Evolutionary conservation across 1,140 invertebrate genomes (phyloP).

Genomic region (Platyura marginata): DNA sequence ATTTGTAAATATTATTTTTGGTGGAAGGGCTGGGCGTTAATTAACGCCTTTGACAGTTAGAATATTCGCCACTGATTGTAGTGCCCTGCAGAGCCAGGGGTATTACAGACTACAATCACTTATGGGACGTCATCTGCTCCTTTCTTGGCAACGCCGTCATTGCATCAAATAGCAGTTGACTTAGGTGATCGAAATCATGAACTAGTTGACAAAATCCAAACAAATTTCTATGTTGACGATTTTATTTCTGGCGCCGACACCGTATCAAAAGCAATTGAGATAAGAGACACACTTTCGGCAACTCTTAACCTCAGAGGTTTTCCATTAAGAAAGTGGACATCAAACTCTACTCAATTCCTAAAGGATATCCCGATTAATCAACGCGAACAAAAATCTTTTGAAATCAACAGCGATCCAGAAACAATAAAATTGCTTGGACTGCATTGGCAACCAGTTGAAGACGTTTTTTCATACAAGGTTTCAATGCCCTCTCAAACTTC

Average conservation of each 20-base stretch:
- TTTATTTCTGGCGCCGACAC: slow-evolving; percentile 18
- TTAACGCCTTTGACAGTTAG: no score
- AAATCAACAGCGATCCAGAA: not conserved
- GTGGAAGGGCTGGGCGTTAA: no score
- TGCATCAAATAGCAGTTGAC: slow-evolving; percentile 13
- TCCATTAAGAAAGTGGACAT: slow-evolving; percentile 4
- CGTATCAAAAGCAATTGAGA: slow-evolving; percentile 2
- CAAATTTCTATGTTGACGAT: slow-evolving; percentile 29
- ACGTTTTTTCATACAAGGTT: not conserved
- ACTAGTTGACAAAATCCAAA: slow-evolving; percentile 11
- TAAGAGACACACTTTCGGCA: not conserved
- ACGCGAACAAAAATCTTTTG: not conserved
- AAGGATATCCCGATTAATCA: slow-evolving; percentile 1
- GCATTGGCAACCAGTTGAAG: not conserved
- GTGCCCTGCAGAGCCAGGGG: no score
- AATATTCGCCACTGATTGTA: no score
- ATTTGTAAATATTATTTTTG: no score
- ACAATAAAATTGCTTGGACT: not conserved
- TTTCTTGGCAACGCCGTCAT: slow-evolving; percentile 16
- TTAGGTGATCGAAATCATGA: slow-evolving; percentile 9
- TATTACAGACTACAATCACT: slow-evolving; percentile 7
- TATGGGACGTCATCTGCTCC: slow-evolving; percentile 17
- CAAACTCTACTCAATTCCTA: slow-evolving; percentile 3
- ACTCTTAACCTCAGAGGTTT: slow-evolving; percentile 3
- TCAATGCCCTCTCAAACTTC: not conserved